These are phyloP conservation scores for Pachycephala philippinensis DNA, from an alignment of 2,113 vertebrate species.

Conservation along the genomic window DNA sequence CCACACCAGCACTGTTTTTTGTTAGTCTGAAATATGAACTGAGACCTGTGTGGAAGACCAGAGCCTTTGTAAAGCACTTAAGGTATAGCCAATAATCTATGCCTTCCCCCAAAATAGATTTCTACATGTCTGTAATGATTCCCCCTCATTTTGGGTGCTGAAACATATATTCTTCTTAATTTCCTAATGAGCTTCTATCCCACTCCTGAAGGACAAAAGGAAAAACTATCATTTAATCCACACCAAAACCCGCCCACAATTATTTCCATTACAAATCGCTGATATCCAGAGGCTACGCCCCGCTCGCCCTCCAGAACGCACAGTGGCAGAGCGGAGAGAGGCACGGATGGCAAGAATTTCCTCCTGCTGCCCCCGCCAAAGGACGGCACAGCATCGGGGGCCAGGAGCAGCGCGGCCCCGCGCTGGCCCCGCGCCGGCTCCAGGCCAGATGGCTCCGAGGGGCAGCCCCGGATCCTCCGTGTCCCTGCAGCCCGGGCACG, in stretches of 20 bases:
- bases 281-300: background rate
- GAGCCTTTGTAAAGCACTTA: background rate
- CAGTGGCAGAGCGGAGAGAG: background rate
- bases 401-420: background rate
- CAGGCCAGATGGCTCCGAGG: background rate
- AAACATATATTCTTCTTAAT: background rate
- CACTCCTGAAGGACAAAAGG: background rate
- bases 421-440: background rate
- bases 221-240: background rate
- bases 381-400: rapidly evolving
- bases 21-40: background rate
- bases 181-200: background rate
- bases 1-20: background rate
- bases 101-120: background rate
- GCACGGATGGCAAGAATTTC: rapidly evolving
- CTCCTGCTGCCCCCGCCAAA: background rate
- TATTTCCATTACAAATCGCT: background rate
- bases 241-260: rapidly evolving
- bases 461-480: background rate
- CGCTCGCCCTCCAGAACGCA: rapidly evolving
- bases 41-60: background rate
- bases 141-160: background rate
- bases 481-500: background rate
- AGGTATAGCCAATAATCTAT: background rate
- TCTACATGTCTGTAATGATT: background rate